Evolutionary conservation across 2,113 vertebrate genomes (phyloP), one percentile per base, ranked within the genome.

Genomic region (Prinia subflava): DNA sequence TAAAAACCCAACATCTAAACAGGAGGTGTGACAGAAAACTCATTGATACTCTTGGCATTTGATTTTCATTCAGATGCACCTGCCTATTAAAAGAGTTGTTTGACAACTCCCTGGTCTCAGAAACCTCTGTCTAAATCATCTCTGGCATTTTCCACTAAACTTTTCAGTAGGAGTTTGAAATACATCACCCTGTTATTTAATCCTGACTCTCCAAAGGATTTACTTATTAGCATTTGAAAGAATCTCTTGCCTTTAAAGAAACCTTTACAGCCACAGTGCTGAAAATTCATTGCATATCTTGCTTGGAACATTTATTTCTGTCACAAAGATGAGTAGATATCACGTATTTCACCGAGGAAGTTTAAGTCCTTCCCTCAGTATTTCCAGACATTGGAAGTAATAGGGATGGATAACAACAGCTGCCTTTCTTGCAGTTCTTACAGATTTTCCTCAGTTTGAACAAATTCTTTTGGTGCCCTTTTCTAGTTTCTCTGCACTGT

Each of bases 181-280:
- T 65, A 21, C 23, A 65, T 93, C 63, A 62, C 35, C 59, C 44
- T 80, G 30, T 27, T 86, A 62, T 90, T 94, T 90, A 93, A 90
- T 55, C 33, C 55, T 20, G 18, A 53, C 46, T 92, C 44, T 86
- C 75, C 23, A 65, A 86, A 92, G 71, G 80, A 69, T 73, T 82
- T 55, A 17, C 47, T 69, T 82, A 85, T 85, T 86, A 88, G 18
- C 59, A 92, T 90, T 83, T 92, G 68, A 88, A 94, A 94, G 88
- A 55, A 86, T 63, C 23, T 15, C 5, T 64, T 93, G 70, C 85
- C 42, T 94, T 88, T 57, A 80, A 46, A 83, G 37, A 83, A 93
- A 83, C 11, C 53, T 90, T 94, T 88, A n/a, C 18, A 86, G 46
- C 8, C 39, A 37, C 25, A 35, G 8, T 64, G 87, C 64, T 90